phyloP scores from a whole-genome alignment of 2,888 invertebrate species.

The Euclidia mi region DNA sequence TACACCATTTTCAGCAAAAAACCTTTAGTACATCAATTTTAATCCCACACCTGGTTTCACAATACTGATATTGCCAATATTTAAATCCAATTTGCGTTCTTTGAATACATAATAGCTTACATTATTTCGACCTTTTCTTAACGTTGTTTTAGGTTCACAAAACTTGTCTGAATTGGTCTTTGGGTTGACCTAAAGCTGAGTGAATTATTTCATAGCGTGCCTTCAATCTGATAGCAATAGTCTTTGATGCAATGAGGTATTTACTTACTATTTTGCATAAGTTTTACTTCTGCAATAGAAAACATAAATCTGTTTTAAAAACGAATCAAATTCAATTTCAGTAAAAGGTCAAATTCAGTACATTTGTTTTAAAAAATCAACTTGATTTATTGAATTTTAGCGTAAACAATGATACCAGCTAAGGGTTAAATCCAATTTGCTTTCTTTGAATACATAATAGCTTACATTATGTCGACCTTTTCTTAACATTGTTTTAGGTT shows the following conservation, averaged over 20 bases:
- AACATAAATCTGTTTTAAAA: neutral
- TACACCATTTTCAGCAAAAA: neutral
- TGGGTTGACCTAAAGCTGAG: slow-evolving; percentile 10
- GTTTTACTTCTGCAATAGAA: neutral
- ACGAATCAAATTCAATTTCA: neutral
- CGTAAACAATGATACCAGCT: too few relatives aligned
- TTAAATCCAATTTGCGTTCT: slow-evolving; percentile 3
- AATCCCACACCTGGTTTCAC: neutral
- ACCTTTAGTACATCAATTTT: neutral
- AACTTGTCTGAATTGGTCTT: slow-evolving; percentile 13
- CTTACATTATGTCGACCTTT: too few relatives aligned
- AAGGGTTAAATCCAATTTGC: too few relatives aligned
- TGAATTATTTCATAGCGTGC: slow-evolving; percentile 18
- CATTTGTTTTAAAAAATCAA: neutral
- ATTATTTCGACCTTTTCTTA: slow-evolving; percentile 14
- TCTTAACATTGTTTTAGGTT: too few relatives aligned
- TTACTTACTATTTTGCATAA: neutral
- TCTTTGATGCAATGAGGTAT: slow-evolving; percentile 3
- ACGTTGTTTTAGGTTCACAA: slow-evolving; percentile 10
- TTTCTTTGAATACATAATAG: too few relatives aligned
- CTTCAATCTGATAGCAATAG: slow-evolving; percentile 3
- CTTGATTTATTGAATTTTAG: too few relatives aligned
- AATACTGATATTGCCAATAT: neutral
- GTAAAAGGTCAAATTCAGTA: neutral
- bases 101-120: slow-evolving; percentile 8